phyloP scores from a whole-genome alignment of 23 tunicate genomes.

The Phallusia fumigata region DNA sequence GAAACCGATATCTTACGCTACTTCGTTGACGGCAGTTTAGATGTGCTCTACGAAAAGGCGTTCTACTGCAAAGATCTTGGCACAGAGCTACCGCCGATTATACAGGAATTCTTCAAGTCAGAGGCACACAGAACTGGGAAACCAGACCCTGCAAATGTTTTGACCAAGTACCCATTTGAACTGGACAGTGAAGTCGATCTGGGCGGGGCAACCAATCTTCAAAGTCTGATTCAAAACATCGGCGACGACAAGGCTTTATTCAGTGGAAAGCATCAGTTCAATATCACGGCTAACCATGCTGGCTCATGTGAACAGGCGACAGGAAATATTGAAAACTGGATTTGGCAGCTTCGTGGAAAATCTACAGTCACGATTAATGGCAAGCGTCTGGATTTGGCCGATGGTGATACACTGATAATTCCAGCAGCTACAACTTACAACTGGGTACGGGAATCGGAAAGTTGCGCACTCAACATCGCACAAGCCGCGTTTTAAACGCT shows the following conservation, averaged over 20 bases:
- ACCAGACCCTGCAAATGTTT: conserved; percentile 44
- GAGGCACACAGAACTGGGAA: conserved; percentile 66
- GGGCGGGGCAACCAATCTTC: conserved; percentile 18
- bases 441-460: conserved; percentile 17
- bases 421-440: conserved; percentile 34
- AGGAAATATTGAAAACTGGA: conserved; percentile 49
- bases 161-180: conserved; percentile 47
- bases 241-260: conserved; percentile 16
- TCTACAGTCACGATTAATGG: conserved; percentile 21
- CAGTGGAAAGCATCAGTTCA: conserved; percentile 43
- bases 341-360: conserved; percentile 59
- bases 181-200: conserved; percentile 23
- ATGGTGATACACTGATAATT: conserved; percentile 31
- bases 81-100: conserved; percentile 57
- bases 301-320: conserved; percentile 17
- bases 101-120: conserved; percentile 54
- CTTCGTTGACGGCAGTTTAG: conserved; percentile 42
- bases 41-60: conserved; percentile 51
- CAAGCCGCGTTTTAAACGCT: conserved; percentile 2
- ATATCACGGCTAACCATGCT: conserved; percentile 31
- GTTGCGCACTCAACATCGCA: conserved; percentile 23
- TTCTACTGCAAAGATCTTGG: conserved; percentile 75
- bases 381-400: neutral
- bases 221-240: neutral
- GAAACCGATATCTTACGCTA: conserved; percentile 83